Evolutionary conservation across 37 sponge, comb jelly and placozoan species (phyloP).

Genomic region (Bolinopsis microptera): DNA sequence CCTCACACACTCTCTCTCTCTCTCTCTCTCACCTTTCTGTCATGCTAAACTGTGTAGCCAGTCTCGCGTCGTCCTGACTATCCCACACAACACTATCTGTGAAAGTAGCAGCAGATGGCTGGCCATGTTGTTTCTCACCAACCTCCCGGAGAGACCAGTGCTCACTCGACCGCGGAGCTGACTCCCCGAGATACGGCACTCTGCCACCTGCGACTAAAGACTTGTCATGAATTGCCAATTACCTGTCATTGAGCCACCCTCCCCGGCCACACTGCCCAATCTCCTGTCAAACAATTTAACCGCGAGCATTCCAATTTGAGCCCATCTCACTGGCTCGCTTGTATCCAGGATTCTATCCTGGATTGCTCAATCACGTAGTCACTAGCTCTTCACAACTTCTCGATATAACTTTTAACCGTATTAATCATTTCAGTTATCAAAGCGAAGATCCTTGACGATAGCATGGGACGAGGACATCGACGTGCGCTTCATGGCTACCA

Average conservation of each 20-base stretch:
- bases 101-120: background rate
- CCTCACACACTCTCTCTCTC: background rate
- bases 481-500: background rate
- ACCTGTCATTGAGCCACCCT: background rate
- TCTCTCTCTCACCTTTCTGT: background rate
- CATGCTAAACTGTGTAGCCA: background rate
- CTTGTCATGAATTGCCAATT: background rate
- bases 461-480: background rate
- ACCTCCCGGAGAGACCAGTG: background rate
- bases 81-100: background rate
- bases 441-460: constrained; percentile 26
- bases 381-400: background rate
- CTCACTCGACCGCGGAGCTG: background rate
- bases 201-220: background rate
- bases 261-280: background rate
- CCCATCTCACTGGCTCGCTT: background rate
- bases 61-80: background rate
- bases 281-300: background rate
- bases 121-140: background rate
- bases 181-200: background rate
- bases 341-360: background rate
- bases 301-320: background rate
- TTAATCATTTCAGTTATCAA: constrained; percentile 49
- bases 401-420: background rate
- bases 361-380: background rate